Percentiles rank a stretch among this genome's conserved stretches.
Evolutionary conservation across 1,140 invertebrate genomes (phyloP).

Genomic region (Drosophila nasuta): DNA sequence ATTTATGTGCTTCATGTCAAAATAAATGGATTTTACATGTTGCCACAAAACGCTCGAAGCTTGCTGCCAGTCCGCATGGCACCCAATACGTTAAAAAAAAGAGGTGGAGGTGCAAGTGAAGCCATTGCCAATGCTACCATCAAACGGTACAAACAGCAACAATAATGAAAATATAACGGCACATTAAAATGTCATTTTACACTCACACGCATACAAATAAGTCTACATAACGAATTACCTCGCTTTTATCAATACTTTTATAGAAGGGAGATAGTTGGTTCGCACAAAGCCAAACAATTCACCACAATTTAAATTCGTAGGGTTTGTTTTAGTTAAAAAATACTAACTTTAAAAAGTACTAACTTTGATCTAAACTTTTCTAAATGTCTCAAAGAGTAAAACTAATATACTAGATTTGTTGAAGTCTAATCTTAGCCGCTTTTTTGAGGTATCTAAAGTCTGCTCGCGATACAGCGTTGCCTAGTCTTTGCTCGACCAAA

Average conservation of each 20-base stretch:
- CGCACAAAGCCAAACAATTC: no score
- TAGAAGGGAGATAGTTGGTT: no score
- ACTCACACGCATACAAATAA: constrained; percentile 57
- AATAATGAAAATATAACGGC: constrained; percentile 77
- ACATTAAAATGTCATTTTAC: constrained; percentile 79
- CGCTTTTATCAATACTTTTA: not conserved
- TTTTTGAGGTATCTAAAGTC: not conserved
- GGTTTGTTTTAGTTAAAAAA: no score
- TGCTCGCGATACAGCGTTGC: not conserved
- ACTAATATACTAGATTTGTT: no score
- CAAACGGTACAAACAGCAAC: constrained; percentile 55
- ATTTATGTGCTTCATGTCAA: constrained; percentile 78
- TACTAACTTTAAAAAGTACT: no score
- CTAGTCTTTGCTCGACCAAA: not conserved
- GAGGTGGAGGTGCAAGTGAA: not conserved
- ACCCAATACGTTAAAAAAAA: constrained; percentile 8
- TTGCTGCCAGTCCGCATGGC: constrained; percentile 7
- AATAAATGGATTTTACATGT: constrained; percentile 83
- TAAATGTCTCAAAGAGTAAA: no score
- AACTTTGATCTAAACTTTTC: no score
- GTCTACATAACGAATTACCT: constrained; percentile 37
- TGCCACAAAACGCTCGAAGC: constrained; percentile 60
- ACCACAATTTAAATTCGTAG: no score
- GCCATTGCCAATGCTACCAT: constrained; percentile 6
- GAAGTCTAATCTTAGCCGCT: no score